phyloP scores from a whole-genome alignment of 2,888 invertebrate genomes.

The Maniola hyperantus region DNA sequence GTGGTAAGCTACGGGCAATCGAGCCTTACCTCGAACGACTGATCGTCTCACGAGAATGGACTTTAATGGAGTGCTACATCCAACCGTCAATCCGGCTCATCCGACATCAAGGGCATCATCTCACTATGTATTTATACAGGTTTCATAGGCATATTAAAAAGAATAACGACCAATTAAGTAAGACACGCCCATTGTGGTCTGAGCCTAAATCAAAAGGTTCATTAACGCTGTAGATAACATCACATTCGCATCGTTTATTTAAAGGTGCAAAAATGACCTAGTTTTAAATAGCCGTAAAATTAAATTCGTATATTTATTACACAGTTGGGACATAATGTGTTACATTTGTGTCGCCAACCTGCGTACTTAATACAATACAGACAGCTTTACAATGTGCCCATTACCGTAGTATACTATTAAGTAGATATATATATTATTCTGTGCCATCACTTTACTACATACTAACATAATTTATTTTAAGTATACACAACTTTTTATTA shows the following conservation, averaged over 20 bases:
- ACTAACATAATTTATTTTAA: not conserved
- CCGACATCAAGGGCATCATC: no score
- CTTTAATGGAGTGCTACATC: not conserved
- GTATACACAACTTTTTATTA: not conserved
- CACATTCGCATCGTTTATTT: conserved; percentile 17
- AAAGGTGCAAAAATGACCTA: conserved; percentile 24
- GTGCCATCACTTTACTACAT: no score
- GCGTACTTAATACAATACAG: conserved; percentile 4
- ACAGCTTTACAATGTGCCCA: conserved; percentile 6
- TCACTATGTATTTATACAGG: no score
- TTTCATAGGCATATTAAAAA: no score
- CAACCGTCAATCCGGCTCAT: no score
- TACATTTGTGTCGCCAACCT: conserved; percentile 12
- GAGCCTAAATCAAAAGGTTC: conserved; percentile 17
- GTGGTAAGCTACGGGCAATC: no score
- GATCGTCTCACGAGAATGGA: no score
- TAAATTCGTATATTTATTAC: conserved; percentile 16
- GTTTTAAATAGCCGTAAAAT: conserved; percentile 15
- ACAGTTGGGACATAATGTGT: conserved; percentile 5
- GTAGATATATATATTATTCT: no score
- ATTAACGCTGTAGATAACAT: conserved; percentile 35
- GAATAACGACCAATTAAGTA: no score
- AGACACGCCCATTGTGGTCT: not conserved
- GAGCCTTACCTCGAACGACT: no score
- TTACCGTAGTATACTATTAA: no score